phyloP scores from a whole-genome alignment of 30 jellyfish, hydroid and myxozoan species.

The Aurelia sp. region DNA sequence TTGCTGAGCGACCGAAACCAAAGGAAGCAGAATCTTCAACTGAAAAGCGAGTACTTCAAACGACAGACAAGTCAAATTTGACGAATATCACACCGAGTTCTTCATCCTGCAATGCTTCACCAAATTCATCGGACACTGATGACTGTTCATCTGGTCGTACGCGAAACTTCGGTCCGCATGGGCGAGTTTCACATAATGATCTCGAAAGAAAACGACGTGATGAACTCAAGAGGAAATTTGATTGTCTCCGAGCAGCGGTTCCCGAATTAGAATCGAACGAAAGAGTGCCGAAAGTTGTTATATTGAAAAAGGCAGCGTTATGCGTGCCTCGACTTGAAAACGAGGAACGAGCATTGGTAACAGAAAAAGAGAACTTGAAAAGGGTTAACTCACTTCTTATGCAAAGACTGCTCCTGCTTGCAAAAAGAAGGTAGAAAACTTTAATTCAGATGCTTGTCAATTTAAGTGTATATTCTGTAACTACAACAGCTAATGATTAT shows the following conservation, averaged over 20 bases:
- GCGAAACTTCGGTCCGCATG: conserved; percentile 36
- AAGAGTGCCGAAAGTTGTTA: conserved; percentile 88
- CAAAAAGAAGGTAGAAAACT: conserved; percentile 23
- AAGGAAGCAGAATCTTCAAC: background rate
- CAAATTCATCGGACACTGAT: conserved; percentile 58
- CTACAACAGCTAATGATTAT: too few relatives aligned
- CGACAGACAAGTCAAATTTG: conserved; percentile 20
- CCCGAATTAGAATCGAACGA: conserved; percentile 83
- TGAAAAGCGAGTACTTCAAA: conserved; percentile 11
- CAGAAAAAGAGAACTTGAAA: conserved; percentile 57
- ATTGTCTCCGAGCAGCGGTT: conserved; percentile 70
- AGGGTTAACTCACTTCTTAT: conserved; percentile 47
- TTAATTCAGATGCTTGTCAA: background rate
- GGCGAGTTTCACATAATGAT: conserved; percentile 75
- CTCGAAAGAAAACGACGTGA: conserved; percentile 87
- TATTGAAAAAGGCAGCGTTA: conserved; percentile 76
- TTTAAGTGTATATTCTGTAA: too few relatives aligned
- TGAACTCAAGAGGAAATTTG: conserved; percentile 90
- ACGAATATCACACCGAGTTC: background rate
- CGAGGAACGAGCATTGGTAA: conserved; percentile 58
- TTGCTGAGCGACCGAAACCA: conserved; percentile 46
- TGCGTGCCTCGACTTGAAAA: conserved; percentile 59
- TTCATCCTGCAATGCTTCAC: conserved; percentile 15
- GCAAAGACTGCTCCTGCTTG: conserved; percentile 49
- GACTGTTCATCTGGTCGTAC: conserved; percentile 39